Conservation (phyloP, 1,140 invertebrate species). For the Neoseiulus cucumeris region DNA sequence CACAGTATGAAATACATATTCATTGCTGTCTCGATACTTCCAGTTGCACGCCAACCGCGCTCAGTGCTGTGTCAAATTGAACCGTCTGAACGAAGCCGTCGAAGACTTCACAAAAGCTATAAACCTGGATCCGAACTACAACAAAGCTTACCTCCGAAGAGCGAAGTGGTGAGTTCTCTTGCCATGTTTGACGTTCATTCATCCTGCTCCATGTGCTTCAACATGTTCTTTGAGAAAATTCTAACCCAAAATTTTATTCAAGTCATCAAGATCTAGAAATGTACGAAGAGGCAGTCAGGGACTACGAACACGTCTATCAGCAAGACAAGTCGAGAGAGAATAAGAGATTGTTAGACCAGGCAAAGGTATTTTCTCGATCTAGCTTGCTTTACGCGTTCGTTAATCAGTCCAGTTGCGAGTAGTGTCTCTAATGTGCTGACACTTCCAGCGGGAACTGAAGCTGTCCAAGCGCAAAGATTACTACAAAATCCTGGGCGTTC, state of each 20-base stretch:
- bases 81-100: conserved; percentile 52
- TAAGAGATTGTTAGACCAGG: conserved; percentile 33
- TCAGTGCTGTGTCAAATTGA: conserved; percentile 33
- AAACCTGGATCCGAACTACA: conserved; percentile 62
- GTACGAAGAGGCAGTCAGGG: conserved; percentile 68
- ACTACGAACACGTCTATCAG: conserved; percentile 69
- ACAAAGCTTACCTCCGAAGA: conserved; percentile 66
- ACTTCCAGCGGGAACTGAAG: background rate
- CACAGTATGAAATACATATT: too few species aligned
- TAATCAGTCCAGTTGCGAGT: too few species aligned
- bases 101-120: conserved; percentile 66
- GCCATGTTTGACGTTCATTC: background rate
- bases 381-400: background rate
- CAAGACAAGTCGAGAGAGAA: conserved; percentile 61
- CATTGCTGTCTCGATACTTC: background rate
- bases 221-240: background rate
- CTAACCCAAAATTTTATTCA: conserved; percentile 13
- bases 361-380: conserved; percentile 4
- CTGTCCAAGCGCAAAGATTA: conserved; percentile 41
- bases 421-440: background rate
- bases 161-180: conserved; percentile 43
- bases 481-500: conserved; percentile 33
- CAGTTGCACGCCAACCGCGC: conserved; percentile 1
- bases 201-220: background rate
- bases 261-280: conserved; percentile 55